A percentile compares a stretch with the other conserved stretches of the same genome.
These are phyloP conservation scores for Pollenia angustigena DNA, from an alignment of 2,888 invertebrate species.

Conservation along the genomic window DNA sequence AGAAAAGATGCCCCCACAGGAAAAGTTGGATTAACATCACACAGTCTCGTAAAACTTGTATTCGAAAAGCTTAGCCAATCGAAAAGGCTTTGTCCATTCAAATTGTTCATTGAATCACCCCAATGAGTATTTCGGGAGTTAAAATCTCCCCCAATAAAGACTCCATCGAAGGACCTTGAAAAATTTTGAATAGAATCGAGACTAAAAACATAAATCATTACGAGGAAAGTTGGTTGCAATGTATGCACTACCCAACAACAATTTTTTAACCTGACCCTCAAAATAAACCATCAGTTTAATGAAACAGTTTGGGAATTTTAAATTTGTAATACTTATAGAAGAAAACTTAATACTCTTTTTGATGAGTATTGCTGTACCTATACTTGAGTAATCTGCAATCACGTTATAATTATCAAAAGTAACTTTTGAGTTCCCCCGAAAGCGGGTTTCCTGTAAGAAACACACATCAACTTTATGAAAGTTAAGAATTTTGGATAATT, in stretches of 20 bases:
- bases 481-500: conserved; percentile 15
- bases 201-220: not conserved
- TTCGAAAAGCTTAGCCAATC: not conserved
- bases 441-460: too few relatives aligned
- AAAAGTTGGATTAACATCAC: conserved; percentile 5
- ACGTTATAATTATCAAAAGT: conserved; percentile 21
- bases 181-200: not conserved
- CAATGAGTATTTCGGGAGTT: conserved; percentile 5
- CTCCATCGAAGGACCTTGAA: conserved; percentile 2
- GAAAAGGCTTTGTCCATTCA: not conserved
- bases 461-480: not conserved
- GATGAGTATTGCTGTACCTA: not conserved
- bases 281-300: too few relatives aligned
- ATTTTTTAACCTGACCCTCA: too few relatives aligned
- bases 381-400: conserved; percentile 24
- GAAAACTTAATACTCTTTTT: conserved; percentile 10
- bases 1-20: conserved; percentile 5
- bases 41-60: not conserved
- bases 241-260: not conserved
- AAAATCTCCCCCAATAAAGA: conserved; percentile 43
- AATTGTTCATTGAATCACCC: not conserved
- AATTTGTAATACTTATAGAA: not conserved
- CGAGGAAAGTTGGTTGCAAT: conserved; percentile 20
- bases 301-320: conserved; percentile 11
- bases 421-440: too few relatives aligned